Evolutionary conservation across 2,113 vertebrate species (phyloP).

Genomic region (Petaurus breviceps): DNA sequence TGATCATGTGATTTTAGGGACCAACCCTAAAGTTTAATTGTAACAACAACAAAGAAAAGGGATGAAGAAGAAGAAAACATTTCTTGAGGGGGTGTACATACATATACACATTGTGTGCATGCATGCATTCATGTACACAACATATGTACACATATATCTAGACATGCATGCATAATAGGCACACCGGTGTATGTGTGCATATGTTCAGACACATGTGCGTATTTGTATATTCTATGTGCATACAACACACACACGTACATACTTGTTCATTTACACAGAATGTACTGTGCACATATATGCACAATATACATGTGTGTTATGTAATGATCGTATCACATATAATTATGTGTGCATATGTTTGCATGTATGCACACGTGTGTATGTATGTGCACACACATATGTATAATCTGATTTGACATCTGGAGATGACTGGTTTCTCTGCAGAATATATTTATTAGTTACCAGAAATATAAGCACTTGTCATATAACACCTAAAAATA

Average conservation of each 20-base stretch:
- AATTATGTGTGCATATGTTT: no score
- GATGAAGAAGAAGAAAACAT: not conserved
- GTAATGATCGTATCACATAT: no score
- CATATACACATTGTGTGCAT: no score
- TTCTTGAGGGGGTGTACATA: not conserved
- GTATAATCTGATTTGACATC: not conserved
- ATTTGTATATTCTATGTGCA: no score
- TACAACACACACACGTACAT: no score
- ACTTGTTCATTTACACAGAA: no score
- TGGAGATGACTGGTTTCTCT: not conserved
- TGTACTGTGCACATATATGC: no score
- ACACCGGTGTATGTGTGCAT: not conserved
- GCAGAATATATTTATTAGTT: not conserved
- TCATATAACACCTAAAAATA: not conserved
- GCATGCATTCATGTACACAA: rapidly evolving
- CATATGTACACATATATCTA: not conserved
- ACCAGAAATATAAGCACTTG: not conserved
- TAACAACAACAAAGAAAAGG: not conserved
- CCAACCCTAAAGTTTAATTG: not conserved
- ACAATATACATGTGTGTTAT: no score
- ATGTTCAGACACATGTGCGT: no score
- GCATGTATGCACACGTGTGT: no score
- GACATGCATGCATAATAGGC: no score
- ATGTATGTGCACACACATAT: no score
- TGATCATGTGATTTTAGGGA: not conserved